Evolutionary conservation across 1,140 invertebrate species (phyloP).

Genomic region (Philopotamus ludificatus): DNA sequence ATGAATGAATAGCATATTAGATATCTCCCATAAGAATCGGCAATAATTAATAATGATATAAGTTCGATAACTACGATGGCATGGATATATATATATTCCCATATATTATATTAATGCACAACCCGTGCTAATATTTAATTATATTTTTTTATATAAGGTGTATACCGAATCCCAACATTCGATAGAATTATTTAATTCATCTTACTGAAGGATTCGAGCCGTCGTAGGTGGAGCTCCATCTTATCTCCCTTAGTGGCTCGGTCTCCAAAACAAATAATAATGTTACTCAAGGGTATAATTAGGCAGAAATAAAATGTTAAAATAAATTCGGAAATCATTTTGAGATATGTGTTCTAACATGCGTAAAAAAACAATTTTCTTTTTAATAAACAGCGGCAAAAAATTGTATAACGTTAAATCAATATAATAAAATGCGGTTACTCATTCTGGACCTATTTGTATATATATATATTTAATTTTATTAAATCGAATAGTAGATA

Average conservation of each 20-base stretch:
- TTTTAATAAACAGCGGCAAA: no score
- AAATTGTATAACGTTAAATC: no score
- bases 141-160: conserved; percentile 5
- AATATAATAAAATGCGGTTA: no score
- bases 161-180: conserved; percentile 1
- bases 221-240: conserved; percentile 35
- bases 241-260: conserved; percentile 27
- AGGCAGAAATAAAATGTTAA: no score
- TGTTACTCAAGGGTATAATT: not conserved
- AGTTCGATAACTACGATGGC: not conserved
- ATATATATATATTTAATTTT: no score
- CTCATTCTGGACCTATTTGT: no score
- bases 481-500: no score
- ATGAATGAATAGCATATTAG: no score
- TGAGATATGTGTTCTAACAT: not conserved
- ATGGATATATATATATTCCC: not conserved
- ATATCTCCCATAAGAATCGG: no score
- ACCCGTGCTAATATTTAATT: not conserved
- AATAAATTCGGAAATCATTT: no score
- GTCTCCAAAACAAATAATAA: conserved; percentile 38
- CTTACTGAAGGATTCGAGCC: conserved; percentile 39
- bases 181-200: conserved; percentile 10
- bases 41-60: no score
- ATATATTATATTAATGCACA: not conserved
- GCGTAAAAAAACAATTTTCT: not conserved